These are phyloP conservation scores for Elachura formosa DNA, from an alignment of 2,113 vertebrate genomes.

Conservation along the genomic window DNA sequence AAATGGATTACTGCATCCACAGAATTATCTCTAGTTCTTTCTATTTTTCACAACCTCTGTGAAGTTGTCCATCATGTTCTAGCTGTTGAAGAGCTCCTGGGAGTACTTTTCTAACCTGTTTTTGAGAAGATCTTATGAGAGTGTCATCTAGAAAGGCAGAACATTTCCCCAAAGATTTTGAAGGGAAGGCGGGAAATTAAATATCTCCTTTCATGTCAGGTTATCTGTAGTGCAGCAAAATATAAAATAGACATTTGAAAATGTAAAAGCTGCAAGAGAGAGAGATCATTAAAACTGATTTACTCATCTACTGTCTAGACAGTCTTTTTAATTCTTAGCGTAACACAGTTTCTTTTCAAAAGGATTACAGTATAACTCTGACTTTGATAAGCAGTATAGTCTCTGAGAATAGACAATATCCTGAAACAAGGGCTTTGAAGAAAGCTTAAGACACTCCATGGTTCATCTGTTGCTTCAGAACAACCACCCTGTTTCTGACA, in stretches of 20 bases:
- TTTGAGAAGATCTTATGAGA: background rate
- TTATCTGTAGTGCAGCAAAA: background rate
- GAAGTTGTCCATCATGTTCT: background rate
- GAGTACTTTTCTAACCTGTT: background rate
- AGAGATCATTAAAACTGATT: background rate
- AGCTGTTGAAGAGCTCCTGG: background rate
- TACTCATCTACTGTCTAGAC: background rate
- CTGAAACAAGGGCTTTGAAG: background rate
- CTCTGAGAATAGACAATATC: background rate
- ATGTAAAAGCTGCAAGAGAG: background rate
- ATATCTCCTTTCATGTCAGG: background rate
- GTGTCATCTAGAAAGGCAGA: background rate
- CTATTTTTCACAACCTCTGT: background rate
- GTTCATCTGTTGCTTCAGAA: background rate
- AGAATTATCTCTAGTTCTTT: background rate
- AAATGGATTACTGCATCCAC: background rate
- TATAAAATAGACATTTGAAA: background rate
- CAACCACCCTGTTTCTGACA: background rate
- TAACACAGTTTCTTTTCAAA: background rate
- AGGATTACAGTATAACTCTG: background rate
- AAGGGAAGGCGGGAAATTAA: background rate
- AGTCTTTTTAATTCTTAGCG: background rate
- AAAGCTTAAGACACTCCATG: background rate
- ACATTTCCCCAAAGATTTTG: background rate
- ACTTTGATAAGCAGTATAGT: background rate